These are phyloP conservation scores for Channa striata DNA, from an alignment of 2,797 vertebrate species.

Conservation along the genomic window DNA sequence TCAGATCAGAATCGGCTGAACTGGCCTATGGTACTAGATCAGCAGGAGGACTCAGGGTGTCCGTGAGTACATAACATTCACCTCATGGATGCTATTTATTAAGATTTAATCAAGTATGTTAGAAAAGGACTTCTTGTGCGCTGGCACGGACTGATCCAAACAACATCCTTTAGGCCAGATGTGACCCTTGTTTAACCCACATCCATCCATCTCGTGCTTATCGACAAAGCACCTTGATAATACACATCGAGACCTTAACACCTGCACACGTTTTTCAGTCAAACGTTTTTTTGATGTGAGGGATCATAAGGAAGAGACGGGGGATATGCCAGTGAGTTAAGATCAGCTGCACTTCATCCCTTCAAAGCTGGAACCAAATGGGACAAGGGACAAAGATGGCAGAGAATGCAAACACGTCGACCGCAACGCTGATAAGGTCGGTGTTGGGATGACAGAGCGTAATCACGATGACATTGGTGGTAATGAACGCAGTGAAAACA, in stretches of 20 bases:
- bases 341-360: constrained; percentile 28
- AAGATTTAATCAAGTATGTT: constrained; percentile 40
- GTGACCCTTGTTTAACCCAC: constrained; percentile 18
- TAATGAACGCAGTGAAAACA: constrained; percentile 34
- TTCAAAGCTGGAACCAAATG: constrained; percentile 3
- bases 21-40: constrained; percentile 30
- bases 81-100: constrained; percentile 50
- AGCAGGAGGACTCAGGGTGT: constrained; percentile 23
- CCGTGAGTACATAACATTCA: constrained; percentile 42
- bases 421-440: constrained; percentile 21
- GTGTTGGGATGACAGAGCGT: constrained; percentile 24
- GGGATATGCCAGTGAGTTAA: constrained; percentile 8
- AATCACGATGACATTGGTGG: constrained; percentile 47
- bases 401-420: not conserved
- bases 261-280: constrained; percentile 9
- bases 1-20: constrained; percentile 46
- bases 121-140: constrained; percentile 27
- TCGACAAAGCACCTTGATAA: constrained; percentile 25
- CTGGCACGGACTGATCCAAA: constrained; percentile 16
- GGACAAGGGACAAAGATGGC: constrained; percentile 6
- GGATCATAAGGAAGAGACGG: not conserved
- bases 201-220: constrained; percentile 22
- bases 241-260: not conserved
- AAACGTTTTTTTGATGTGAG: constrained; percentile 19
- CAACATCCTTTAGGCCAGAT: constrained; percentile 18